Base-by-base conservation (phyloP, 2,797 vertebrate species). In the Chrysolophus pictus region DNA sequence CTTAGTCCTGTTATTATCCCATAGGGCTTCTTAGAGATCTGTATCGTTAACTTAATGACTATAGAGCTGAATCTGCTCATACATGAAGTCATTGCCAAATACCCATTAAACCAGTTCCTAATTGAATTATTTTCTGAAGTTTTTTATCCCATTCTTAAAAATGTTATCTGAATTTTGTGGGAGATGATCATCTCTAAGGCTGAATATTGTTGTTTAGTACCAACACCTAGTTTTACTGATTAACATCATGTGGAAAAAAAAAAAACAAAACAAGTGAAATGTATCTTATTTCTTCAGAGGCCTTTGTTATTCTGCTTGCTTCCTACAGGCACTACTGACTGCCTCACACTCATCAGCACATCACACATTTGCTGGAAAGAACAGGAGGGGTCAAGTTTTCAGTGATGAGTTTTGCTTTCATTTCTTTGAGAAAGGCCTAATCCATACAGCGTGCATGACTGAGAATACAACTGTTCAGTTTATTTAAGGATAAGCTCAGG, bases 361-460 rank as follows among this genome's bases (percentile, higher is more conserved):
- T 4, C 47, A 46, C 29, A 63, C 16, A 2, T 65, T 63, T 89
- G 42, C 71, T 79, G 60, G 77, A 60, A 70, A 76, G 53, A 80
- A 39, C 9, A 63, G 29, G n/a, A 79, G 7, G 14, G 9, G 16
- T 7, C 47, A 85, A 55, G 14, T 63, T 89, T 93, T 85, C 16
- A 49, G 0, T 4, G 0, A 13, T 5, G 19, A 29, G 3, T 44
- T 90, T 65, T 88, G 24, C 46, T 88, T 91, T 75, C 28, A 24
- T 41, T 79, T 37, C 23, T 56, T 69, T 46, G 47, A 26, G 76
- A 42, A 79, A 35, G 42, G 4, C 39, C 16, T 47, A n/a, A 53
- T 44, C 41, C 16, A 16, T 33, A 13, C 14, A 35, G 23, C 0
- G 0, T 11, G 11, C 0, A 1, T 56, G 65, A 62, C 16, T 44